These are phyloP conservation scores for Sapajus apella DNA, from an alignment of 2,113 vertebrate species.

Conservation along the genomic window DNA sequence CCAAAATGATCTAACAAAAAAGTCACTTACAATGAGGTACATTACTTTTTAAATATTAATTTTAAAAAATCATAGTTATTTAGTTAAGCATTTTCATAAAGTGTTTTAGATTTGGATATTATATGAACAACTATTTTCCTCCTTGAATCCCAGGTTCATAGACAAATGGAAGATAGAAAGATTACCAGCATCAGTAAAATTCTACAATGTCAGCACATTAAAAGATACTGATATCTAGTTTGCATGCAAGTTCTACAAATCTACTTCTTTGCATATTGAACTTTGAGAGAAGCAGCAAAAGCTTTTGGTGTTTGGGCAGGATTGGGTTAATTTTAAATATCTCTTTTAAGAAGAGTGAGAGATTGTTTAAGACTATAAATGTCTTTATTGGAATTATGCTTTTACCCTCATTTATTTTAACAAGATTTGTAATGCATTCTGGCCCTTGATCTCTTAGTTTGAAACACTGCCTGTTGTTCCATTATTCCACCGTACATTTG, in stretches of 20 bases:
- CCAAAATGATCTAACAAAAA: background rate
- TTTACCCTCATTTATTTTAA: conserved; percentile 88
- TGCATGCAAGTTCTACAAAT: conserved; percentile 43
- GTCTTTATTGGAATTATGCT: conserved; percentile 85
- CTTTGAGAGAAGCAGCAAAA: conserved; percentile 60
- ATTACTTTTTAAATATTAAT: background rate
- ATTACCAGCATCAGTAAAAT: conserved; percentile 33
- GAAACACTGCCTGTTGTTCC: conserved; percentile 89
- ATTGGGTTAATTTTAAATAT: conserved; percentile 70
- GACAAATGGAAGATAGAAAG: conserved; percentile 49
- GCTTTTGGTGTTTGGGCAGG: conserved; percentile 55
- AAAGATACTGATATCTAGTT: background rate
- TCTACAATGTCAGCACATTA: conserved; percentile 27
- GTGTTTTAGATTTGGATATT: conserved; percentile 13
- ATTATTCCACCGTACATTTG: conserved; percentile 89
- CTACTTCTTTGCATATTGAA: conserved; percentile 58
- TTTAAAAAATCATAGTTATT: background rate
- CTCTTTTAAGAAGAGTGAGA: conserved; percentile 68
- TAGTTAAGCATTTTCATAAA: conserved; percentile 40
- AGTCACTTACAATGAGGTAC: background rate
- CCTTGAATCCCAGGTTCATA: background rate
- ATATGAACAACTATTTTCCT: background rate
- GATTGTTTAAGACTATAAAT: conserved; percentile 81
- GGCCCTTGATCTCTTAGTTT: conserved; percentile 87
- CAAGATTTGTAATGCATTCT: conserved; percentile 86